Evolutionary conservation across 2,888 invertebrate species (phyloP), one percentile per base, ranked within the genome.

Genomic region (Norana najaformis): DNA sequence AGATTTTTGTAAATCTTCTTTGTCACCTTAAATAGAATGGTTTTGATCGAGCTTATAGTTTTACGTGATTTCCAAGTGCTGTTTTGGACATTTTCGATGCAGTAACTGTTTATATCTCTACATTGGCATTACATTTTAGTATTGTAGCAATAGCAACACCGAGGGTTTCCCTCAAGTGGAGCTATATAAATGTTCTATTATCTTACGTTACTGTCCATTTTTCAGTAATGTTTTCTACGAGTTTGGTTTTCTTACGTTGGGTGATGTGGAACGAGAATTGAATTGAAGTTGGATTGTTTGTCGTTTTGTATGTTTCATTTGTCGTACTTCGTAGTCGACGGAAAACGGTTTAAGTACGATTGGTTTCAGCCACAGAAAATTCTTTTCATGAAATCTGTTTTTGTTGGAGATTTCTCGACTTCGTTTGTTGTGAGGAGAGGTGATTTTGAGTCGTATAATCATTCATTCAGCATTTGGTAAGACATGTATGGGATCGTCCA

Each of bases 391-490:
- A 69, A 69, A 13, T 69, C n/a, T 69, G 30, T 69, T 69, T 69
- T 69, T 69, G 69, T 69, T 69, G 69, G 30, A n/a, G 69, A 69
- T 69, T 69, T 69, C 2, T 69, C n/a, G 69, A 69, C 30, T 69
- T 69, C 69, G 69, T 69, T 47, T n/a, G 69, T 69, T 69, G 69
- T n/a, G n/a, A 69, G n/a, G 30, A n/a, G 69, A n/a, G 69, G 69
- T 13, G 69, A 69, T n/a, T 69, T 30, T 8, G 8, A n/a, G 47
- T 47, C 20, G 23, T 16, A 8, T 47, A 6, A 8, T 47, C 1
- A 6, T 47, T 47, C 47, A 47, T 47, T 6, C 47, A 47, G 2
- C 47, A 47, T 47, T 47, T 47, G 47, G 2, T 23, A 23, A 47
- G 47, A 47, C 47, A 47, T 23, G 23, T 47, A 18, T n/a, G n/a